phyloP scores from a whole-genome alignment of 2,888 invertebrate genomes.

The Cactoblastis cactorum region DNA sequence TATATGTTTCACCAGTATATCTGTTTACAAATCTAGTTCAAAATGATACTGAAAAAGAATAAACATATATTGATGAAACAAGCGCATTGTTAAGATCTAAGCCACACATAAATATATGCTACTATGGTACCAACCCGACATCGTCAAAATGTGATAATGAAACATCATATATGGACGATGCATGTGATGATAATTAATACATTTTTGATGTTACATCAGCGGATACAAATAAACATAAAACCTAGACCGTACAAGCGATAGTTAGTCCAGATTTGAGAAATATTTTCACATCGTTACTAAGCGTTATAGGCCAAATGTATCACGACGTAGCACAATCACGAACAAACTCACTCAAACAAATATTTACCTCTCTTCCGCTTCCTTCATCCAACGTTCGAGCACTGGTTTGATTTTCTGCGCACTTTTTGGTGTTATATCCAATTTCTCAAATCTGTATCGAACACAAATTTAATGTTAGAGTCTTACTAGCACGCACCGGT shows the following conservation, averaged over 20 bases:
- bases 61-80: neutral
- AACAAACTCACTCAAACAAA: conserved; percentile 70
- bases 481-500: conserved; percentile 60
- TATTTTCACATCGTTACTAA: conserved; percentile 69
- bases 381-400: conserved; percentile 98
- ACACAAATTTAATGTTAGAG: conserved; percentile 76
- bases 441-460: conserved; percentile 96
- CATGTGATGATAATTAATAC: conserved; percentile 8
- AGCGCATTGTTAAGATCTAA: neutral
- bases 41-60: neutral
- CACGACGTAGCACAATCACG: conserved; percentile 69
- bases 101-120: neutral
- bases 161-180: conserved; percentile 15
- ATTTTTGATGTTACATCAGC: conserved; percentile 25
- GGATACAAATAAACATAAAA: conserved; percentile 46
- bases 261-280: conserved; percentile 80
- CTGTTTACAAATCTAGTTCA: too few species aligned
- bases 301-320: conserved; percentile 74
- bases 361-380: conserved; percentile 96
- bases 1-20: too few species aligned
- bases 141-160: conserved; percentile 12
- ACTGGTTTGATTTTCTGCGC: conserved; percentile 99
- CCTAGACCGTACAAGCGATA: conserved; percentile 64
- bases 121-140: neutral
- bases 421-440: conserved; percentile 99